Evolutionary conservation across 1,140 invertebrate species (phyloP).

Genomic region (Drosophila nasuta): DNA sequence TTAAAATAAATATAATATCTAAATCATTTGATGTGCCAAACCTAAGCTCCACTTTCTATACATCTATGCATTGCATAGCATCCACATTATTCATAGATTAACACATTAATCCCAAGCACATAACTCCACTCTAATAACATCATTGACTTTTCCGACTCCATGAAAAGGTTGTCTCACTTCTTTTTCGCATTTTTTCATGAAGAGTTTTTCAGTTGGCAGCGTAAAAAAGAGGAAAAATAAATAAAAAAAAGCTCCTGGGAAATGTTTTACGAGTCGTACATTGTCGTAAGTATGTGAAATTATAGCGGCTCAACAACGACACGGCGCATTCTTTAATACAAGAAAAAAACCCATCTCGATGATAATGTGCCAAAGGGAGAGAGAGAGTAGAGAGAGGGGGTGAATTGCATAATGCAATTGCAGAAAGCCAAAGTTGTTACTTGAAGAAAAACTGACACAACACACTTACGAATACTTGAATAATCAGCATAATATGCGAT

Average conservation of each 20-base stretch:
- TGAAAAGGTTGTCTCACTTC: neutral
- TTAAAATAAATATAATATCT: too few relatives aligned
- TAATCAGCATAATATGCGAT: slow-evolving; percentile 60
- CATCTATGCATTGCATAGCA: neutral
- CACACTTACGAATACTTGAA: slow-evolving; percentile 53
- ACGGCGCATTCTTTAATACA: slow-evolving; percentile 46
- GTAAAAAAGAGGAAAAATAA: slow-evolving; percentile 17
- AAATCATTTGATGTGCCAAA: neutral
- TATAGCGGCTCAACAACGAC: slow-evolving; percentile 42
- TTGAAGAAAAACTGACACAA: slow-evolving; percentile 47
- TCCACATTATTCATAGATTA: slow-evolving; percentile 1
- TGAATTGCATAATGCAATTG: slow-evolving; percentile 69
- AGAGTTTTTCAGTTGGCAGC: neutral
- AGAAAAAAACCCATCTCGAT: slow-evolving; percentile 42
- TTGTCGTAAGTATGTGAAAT: slow-evolving; percentile 43
- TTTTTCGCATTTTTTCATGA: neutral
- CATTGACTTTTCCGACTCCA: slow-evolving; percentile 4
- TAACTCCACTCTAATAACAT: slow-evolving; percentile 9
- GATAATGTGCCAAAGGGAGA: slow-evolving; percentile 44
- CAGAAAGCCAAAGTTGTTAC: slow-evolving; percentile 52
- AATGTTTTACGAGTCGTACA: slow-evolving; percentile 38
- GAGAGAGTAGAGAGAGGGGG: neutral
- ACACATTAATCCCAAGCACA: slow-evolving; percentile 12
- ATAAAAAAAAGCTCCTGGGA: slow-evolving; percentile 47
- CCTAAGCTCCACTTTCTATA: neutral